Percentiles rank a stretch among this genome's conserved stretches.
These are phyloP conservation scores for Colossoma macropomum DNA, from an alignment of 2,113 vertebrate genomes.

Conservation along the genomic window DNA sequence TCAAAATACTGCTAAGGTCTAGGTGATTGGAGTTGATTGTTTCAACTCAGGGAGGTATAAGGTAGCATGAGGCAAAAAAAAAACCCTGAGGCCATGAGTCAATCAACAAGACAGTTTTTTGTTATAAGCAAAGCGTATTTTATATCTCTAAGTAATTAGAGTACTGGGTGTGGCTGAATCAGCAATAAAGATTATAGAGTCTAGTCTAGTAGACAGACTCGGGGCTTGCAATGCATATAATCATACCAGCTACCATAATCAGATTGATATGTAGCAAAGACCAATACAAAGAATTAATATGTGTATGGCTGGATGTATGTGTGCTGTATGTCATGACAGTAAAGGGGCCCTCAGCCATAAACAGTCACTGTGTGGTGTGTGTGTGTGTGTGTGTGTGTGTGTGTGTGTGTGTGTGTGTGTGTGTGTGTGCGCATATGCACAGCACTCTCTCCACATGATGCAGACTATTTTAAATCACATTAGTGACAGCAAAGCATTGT, in stretches of 20 bases:
- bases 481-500: conserved; percentile 11
- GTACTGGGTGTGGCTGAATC: background rate
- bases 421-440: background rate
- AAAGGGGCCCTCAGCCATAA: background rate
- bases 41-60: background rate
- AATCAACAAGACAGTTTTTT: background rate
- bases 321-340: background rate
- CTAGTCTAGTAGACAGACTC: background rate
- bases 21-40: background rate
- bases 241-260: too few species aligned
- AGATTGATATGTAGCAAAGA: background rate
- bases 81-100: background rate
- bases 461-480: conserved; percentile 15
- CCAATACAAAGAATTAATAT: background rate
- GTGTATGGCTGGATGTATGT: background rate
- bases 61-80: background rate
- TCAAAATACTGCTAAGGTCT: background rate
- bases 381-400: background rate
- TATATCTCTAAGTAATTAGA: background rate
- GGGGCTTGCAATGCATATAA: background rate
- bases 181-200: background rate
- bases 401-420: background rate
- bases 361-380: too few species aligned
- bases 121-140: too few species aligned
- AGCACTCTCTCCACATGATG: conserved; percentile 26